Evolutionary conservation across 1,140 invertebrate genomes (phyloP), one percentile per base, ranked within the genome.

Genomic region (Wasmannia auropunctata): DNA sequence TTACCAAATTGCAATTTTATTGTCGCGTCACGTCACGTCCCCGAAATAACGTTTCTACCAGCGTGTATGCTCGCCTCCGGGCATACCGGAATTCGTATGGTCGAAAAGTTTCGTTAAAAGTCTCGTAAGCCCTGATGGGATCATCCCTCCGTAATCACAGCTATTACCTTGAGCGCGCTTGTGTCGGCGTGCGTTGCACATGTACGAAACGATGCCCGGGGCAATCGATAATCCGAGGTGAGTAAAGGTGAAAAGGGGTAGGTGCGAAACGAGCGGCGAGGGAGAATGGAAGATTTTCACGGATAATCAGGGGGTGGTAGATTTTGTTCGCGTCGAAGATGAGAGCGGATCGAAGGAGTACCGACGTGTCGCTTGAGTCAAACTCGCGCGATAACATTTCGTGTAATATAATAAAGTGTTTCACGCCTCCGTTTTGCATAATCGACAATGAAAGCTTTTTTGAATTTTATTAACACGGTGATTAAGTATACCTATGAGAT

Each of bases 241-340:
- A 86, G 86, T 88, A 90, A 91, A 91, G 89, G 89, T 86, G 87
- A 88, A 88, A 83, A 91, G 86, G 88, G 90, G 90, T 89, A 91
- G 86, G 90, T 86, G 90, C 65, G 90, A 91, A 91, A 85, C 77
- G 81, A 86, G 75, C 49, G 86, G 67, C n/a, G 83, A 88, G 88
- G 85, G 87, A 63, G 87, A 85, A 84, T 49, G 87, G 76, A 90
- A 87, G 85, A 76, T 90, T 91, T 91, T 91, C 89, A 80, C 60
- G 76, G 87, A 91, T 91, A 90, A 89, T 90, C 63, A 46, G 86
- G 81, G 87, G 80, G 65, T 74, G 86, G 79, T 90, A 67, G 87
- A 91, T 83, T 90, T 90, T 63, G 85, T 86, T 87, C 74, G 14
- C 34, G 79, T 31, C 46, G 10, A 65, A 81, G 88, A 86, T 80